A percentile compares a stretch with the other conserved stretches of the same genome.
These are phyloP conservation scores for Allygus modestus DNA, from an alignment of 2,888 invertebrate species.

Conservation along the genomic window DNA sequence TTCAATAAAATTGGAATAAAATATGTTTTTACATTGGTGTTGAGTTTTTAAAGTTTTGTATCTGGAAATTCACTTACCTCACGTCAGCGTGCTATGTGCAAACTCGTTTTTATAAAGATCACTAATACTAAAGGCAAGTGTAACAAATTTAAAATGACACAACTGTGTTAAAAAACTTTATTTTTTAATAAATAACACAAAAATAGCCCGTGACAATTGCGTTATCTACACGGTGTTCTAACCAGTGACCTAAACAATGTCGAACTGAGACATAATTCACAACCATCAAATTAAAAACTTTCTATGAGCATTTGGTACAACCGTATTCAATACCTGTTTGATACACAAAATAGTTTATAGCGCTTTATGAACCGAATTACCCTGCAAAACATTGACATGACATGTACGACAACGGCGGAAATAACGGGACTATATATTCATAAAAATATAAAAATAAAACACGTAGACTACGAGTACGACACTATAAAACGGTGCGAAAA, in stretches of 20 bases:
- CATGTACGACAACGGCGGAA: conserved; percentile 45
- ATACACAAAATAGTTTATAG: conserved; percentile 33
- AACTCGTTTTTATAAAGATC: too few species aligned
- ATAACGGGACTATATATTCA: conserved; percentile 13
- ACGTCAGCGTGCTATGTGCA: too few species aligned
- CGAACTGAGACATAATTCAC: conserved; percentile 45
- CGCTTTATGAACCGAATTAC: conserved; percentile 5
- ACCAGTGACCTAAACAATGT: conserved; percentile 33
- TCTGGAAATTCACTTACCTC: too few species aligned
- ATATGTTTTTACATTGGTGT: too few species aligned
- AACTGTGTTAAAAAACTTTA: conserved; percentile 16
- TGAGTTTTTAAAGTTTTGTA: too few species aligned
- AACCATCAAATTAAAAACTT: conserved; percentile 45
- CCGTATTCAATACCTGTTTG: conserved; percentile 1
- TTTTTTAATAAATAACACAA: conserved; percentile 44
- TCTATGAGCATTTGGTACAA: conserved; percentile 55
- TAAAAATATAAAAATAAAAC: conserved; percentile 37
- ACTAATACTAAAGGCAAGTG: too few species aligned
- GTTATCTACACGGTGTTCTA: conserved; percentile 48
- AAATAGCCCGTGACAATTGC: conserved; percentile 44
- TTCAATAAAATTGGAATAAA: too few species aligned
- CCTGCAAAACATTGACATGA: conserved; percentile 53
- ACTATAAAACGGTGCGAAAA: conserved; percentile 25
- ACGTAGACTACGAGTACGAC: conserved; percentile 39
- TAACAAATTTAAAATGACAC: too few species aligned